phyloP scores from a whole-genome alignment of 2,113 vertebrate species.

The Verasper variegatus region DNA sequence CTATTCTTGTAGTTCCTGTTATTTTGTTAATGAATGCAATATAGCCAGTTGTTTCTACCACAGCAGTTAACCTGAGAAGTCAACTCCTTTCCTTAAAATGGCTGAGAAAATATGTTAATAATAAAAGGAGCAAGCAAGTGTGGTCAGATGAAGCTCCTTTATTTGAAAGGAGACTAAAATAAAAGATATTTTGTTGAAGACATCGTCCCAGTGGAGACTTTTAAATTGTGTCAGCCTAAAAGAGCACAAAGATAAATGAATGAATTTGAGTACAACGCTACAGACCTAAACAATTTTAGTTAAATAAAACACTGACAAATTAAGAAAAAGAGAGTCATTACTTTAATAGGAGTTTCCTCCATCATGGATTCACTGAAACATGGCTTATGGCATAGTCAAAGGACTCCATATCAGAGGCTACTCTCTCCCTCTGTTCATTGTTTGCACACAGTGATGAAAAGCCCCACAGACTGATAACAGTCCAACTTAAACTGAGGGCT shows the following conservation, averaged over 20 bases:
- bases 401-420: slow-evolving; percentile 42
- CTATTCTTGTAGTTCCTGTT: background rate
- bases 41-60: no score
- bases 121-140: no score
- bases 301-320: background rate
- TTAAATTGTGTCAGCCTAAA: no score
- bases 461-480: slow-evolving; percentile 56
- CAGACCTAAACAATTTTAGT: background rate
- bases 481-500: slow-evolving; percentile 70
- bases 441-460: slow-evolving; percentile 57
- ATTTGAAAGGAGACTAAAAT: background rate
- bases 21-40: no score
- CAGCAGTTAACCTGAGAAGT: background rate
- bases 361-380: slow-evolving; percentile 19
- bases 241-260: no score
- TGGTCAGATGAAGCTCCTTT: no score
- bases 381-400: slow-evolving; percentile 47
- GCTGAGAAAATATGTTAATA: background rate
- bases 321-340: slow-evolving; percentile 21
- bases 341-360: slow-evolving; percentile 67
- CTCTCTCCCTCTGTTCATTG: slow-evolving; percentile 42
- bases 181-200: background rate
- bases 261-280: slow-evolving; percentile 12
- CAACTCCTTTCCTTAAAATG: background rate
- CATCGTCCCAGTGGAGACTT: no score